phyloP scores from a whole-genome alignment of 1,140 invertebrate species.

The Lordiphosa clarofinis region DNA sequence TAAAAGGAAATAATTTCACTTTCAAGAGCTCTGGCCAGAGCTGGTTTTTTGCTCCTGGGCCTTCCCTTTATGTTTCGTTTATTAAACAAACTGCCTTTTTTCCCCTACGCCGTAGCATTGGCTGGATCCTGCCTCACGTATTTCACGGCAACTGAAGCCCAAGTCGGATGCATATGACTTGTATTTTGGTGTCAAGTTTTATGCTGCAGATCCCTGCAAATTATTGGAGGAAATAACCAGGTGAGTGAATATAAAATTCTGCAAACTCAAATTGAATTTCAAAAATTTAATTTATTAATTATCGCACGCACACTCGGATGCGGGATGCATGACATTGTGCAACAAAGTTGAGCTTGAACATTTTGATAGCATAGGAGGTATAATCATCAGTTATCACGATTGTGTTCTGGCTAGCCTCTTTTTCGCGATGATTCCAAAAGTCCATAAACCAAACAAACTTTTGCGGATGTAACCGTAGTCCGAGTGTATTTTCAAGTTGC shows the following conservation, averaged over 20 bases:
- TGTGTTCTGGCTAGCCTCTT: too few relatives aligned
- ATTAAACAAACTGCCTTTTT: constrained; percentile 15
- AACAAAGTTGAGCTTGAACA: background rate
- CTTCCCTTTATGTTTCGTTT: constrained; percentile 19
- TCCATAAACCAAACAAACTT: too few relatives aligned
- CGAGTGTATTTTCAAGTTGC: too few relatives aligned
- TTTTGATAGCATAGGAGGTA: too few relatives aligned
- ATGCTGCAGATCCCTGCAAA: constrained; percentile 98
- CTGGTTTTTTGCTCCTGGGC: constrained; percentile 1
- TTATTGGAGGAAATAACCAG: constrained; percentile 96
- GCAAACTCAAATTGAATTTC: constrained; percentile 41
- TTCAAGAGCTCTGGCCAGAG: constrained; percentile 25
- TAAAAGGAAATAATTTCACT: constrained; percentile 66
- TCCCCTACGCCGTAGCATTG: constrained; percentile 85
- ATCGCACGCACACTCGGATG: constrained; percentile 17
- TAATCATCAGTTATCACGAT: too few relatives aligned
- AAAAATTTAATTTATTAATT: constrained; percentile 73
- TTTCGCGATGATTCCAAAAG: too few relatives aligned
- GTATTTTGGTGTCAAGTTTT: constrained; percentile 99
- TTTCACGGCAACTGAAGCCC: constrained; percentile 90
- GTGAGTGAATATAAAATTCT: constrained; percentile 81
- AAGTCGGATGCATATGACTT: constrained; percentile 91
- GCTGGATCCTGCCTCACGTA: constrained; percentile 91
- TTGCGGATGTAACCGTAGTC: too few relatives aligned
- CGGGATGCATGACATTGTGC: background rate